Evolutionary conservation across 2,113 vertebrate genomes (phyloP).

Genomic region (Hippopotamus amphibius): DNA sequence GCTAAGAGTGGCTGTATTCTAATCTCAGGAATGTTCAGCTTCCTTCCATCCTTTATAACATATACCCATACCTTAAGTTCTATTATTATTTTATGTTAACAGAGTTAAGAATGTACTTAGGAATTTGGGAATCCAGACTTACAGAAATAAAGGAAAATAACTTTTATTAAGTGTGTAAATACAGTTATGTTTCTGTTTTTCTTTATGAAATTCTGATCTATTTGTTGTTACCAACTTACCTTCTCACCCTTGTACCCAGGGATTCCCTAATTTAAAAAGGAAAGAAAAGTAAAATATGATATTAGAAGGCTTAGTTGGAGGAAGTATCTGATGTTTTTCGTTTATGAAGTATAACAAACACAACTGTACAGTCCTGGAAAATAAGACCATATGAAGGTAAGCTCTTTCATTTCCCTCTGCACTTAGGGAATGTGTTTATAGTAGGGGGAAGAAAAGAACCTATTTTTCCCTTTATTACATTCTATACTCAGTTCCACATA

Average conservation of each 20-base stretch:
- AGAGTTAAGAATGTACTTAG: neutral
- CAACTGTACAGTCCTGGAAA: slow-evolving; percentile 16
- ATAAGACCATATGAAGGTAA: neutral
- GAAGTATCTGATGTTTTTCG: neutral
- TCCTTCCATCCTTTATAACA: neutral
- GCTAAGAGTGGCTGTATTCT: neutral
- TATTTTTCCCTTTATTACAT: neutral
- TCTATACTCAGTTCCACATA: neutral
- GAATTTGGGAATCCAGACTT: neutral
- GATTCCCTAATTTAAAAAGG: slow-evolving; percentile 86
- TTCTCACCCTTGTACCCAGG: slow-evolving; percentile 92
- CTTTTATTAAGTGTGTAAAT: neutral
- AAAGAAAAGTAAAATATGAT: slow-evolving; percentile 33
- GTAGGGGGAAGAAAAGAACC: neutral
- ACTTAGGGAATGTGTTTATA: neutral
- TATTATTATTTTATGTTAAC: neutral
- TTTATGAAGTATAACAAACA: slow-evolving; percentile 36
- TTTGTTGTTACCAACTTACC: slow-evolving; percentile 84
- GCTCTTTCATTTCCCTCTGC: neutral
- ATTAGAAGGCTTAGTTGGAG: neutral
- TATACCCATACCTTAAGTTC: neutral
- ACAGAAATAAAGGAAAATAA: slow-evolving; percentile 3
- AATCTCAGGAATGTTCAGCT: neutral
- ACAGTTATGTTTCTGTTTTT: slow-evolving; percentile 20
- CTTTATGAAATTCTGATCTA: slow-evolving; percentile 60